phyloP scores from a whole-genome alignment of 2,888 invertebrate genomes.

The Leucophora obtusa region DNA sequence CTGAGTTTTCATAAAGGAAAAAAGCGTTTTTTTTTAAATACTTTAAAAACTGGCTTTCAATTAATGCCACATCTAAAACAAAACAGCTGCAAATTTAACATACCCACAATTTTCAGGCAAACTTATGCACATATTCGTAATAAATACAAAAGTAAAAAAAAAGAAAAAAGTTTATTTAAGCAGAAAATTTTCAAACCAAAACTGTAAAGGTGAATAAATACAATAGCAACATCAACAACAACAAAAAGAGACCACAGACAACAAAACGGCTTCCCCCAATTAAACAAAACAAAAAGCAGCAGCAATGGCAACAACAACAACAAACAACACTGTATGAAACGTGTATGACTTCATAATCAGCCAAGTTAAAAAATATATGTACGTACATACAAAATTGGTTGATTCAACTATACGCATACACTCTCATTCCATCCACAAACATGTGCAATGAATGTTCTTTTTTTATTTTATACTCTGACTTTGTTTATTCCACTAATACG shows the following conservation, averaged over 20 bases:
- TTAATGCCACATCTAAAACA: conserved; percentile 5
- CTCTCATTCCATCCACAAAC: conserved; percentile 63
- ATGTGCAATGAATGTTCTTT: conserved; percentile 57
- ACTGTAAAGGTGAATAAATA: conserved; percentile 48
- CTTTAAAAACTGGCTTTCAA: conserved; percentile 47
- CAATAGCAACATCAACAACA: conserved; percentile 19
- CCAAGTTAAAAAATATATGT: not conserved
- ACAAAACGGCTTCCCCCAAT: conserved; percentile 62
- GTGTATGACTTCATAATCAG: conserved; percentile 50
- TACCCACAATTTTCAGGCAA: not conserved
- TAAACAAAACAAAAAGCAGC: conserved; percentile 40
- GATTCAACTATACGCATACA: not conserved
- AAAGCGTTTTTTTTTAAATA: conserved; percentile 18
- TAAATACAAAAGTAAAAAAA: conserved; percentile 15
- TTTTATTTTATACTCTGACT: not conserved
- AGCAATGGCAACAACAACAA: conserved; percentile 26
- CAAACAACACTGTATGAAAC: conserved; percentile 13
- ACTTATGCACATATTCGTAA: not conserved
- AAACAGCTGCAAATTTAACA: conserved; percentile 60
- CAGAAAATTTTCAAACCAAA: conserved; percentile 9
- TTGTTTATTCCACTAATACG: too few species aligned
- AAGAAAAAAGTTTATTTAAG: conserved; percentile 30
- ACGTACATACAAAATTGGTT: not conserved
- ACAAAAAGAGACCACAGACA: conserved; percentile 50
- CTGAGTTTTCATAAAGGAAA: not conserved